Conservation (phyloP, 1,140 invertebrate species). For the Drosophila pachea region DNA sequence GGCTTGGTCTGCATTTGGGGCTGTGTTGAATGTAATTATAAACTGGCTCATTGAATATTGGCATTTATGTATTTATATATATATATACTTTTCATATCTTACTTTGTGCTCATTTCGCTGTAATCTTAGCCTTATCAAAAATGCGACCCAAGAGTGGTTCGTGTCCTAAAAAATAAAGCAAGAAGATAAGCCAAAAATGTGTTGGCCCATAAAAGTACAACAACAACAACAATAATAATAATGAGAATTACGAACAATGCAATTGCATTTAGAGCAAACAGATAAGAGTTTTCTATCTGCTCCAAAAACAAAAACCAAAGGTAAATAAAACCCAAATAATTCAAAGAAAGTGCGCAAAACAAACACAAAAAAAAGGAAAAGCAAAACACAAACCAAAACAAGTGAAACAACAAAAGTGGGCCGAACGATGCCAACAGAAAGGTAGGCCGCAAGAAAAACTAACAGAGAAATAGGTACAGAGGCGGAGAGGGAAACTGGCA, state of each 20-base stretch:
- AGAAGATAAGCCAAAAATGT: slow-evolving; percentile 49
- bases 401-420: slow-evolving; percentile 47
- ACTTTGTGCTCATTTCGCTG: slow-evolving; percentile 19
- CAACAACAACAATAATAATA: slow-evolving; percentile 10
- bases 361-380: slow-evolving; percentile 48
- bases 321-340: slow-evolving; percentile 30
- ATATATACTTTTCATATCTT: slow-evolving; percentile 5
- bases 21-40: slow-evolving; percentile 10
- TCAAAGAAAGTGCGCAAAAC: slow-evolving; percentile 41
- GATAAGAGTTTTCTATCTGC: slow-evolving; percentile 33
- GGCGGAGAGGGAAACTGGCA: slow-evolving; percentile 50
- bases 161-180: slow-evolving; percentile 42
- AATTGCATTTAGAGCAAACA: slow-evolving; percentile 54
- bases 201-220: slow-evolving; percentile 45
- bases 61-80: neutral
- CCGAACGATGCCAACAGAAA: slow-evolving; percentile 35
- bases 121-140: slow-evolving; percentile 53
- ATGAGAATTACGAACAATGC: slow-evolving; percentile 46
- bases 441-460: slow-evolving; percentile 16
- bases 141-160: slow-evolving; percentile 16
- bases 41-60: neutral
- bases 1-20: neutral
- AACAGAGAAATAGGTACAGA: slow-evolving; percentile 9
- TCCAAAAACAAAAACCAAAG: slow-evolving; percentile 10
- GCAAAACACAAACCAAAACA: slow-evolving; percentile 36